Evolutionary conservation across 2,797 vertebrate genomes (phyloP).

Genomic region (Lepus townsendii): DNA sequence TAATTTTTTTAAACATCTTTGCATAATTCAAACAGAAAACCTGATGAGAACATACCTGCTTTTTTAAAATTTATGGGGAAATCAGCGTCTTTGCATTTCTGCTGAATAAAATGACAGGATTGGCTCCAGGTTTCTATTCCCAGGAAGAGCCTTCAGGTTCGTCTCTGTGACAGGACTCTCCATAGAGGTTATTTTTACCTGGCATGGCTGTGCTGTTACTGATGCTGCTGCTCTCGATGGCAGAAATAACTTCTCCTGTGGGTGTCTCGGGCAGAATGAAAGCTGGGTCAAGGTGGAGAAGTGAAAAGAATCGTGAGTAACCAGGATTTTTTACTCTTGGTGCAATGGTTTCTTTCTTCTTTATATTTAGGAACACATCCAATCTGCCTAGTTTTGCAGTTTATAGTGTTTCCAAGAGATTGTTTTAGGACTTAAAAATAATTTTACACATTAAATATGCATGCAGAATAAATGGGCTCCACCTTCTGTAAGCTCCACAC

Average conservation of each 20-base stretch:
- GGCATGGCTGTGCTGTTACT: slow-evolving; percentile 90
- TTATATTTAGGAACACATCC: slow-evolving; percentile 71
- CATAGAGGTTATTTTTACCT: slow-evolving; percentile 87
- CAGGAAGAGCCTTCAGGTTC: slow-evolving; percentile 84
- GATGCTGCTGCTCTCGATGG: slow-evolving; percentile 90
- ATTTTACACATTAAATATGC: slow-evolving; percentile 82
- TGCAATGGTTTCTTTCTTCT: slow-evolving; percentile 74
- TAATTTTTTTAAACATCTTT: slow-evolving; percentile 72
- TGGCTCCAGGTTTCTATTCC: slow-evolving; percentile 82
- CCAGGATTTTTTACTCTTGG: slow-evolving; percentile 82
- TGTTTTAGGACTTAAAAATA: slow-evolving; percentile 74
- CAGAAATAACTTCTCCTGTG: slow-evolving; percentile 89
- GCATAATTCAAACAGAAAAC: slow-evolving; percentile 74
- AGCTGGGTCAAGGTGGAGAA: slow-evolving; percentile 96
- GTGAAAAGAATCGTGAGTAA: slow-evolving; percentile 98
- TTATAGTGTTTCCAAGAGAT: slow-evolving; percentile 61
- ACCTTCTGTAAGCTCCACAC: slow-evolving; percentile 79
- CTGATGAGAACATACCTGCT: slow-evolving; percentile 78
- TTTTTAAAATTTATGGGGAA: slow-evolving; percentile 79
- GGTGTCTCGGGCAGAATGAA: slow-evolving; percentile 90
- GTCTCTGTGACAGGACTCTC: slow-evolving; percentile 82
- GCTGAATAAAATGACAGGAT: slow-evolving; percentile 83
- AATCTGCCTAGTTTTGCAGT: slow-evolving; percentile 62
- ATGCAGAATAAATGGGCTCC: slow-evolving; percentile 77
- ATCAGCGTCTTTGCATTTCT: slow-evolving; percentile 81